phyloP scores from a whole-genome alignment of 2,888 invertebrate species.

The Rhingia rostrata region DNA sequence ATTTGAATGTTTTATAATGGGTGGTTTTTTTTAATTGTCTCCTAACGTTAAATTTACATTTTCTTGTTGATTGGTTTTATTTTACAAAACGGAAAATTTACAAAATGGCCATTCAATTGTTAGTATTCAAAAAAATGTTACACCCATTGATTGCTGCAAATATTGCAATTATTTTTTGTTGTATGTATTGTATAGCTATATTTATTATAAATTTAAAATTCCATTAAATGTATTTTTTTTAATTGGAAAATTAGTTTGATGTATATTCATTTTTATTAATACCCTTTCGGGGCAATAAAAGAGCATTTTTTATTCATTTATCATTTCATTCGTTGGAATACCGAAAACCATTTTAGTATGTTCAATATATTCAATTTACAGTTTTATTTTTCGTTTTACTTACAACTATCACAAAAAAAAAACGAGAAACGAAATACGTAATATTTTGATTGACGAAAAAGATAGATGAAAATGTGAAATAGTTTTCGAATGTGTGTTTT shows the following conservation, averaged over 20 bases:
- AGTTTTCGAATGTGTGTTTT: conserved; percentile 16
- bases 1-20: conserved; percentile 58
- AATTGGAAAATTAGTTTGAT: conserved; percentile 34
- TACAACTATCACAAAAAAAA: conserved; percentile 67
- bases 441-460: conserved; percentile 29
- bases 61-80: conserved; percentile 11
- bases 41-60: conserved; percentile 27
- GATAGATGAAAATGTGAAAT: conserved; percentile 14
- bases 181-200: conserved; percentile 1
- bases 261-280: conserved; percentile 5
- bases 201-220: conserved; percentile 26
- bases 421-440: conserved; percentile 21
- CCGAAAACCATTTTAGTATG: conserved; percentile 69
- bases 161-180: conserved; percentile 58
- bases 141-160: conserved; percentile 64
- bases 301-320: conserved; percentile 20
- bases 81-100: conserved; percentile 22
- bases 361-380: conserved; percentile 66
- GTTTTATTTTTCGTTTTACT: conserved; percentile 45
- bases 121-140: conserved; percentile 9
- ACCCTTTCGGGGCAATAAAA: conserved; percentile 36
- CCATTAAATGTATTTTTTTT: conserved; percentile 21
- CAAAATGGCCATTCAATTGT: neutral
- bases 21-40: conserved; percentile 56
- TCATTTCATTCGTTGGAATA: conserved; percentile 68